These are phyloP conservation scores for Rhaphigaster nebulosa DNA, from an alignment of 2,888 invertebrate species.

Conservation along the genomic window DNA sequence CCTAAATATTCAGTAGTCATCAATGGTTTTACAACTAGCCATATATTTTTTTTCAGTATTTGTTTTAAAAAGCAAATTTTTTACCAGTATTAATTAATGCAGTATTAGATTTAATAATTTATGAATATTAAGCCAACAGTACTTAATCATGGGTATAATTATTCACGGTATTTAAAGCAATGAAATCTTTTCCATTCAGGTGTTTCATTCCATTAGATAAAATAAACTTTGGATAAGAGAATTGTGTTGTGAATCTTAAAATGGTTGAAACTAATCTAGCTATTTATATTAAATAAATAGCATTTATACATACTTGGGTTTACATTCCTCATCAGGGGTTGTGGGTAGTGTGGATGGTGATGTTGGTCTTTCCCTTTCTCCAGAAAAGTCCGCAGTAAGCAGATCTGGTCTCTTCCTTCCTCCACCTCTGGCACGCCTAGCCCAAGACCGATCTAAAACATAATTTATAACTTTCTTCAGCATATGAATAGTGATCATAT, in stretches of 20 bases:
- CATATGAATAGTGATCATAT: background rate
- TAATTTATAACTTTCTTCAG: background rate
- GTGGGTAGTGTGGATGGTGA: slow-evolving; percentile 73
- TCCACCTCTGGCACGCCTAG: slow-evolving; percentile 81
- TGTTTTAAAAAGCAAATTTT: no score
- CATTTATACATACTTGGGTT: slow-evolving; percentile 73
- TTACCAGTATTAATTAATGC: no score
- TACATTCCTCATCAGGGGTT: slow-evolving; percentile 71
- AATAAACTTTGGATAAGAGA: background rate
- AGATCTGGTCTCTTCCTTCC: slow-evolving; percentile 84
- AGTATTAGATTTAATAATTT: no score
- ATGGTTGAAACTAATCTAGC: no score
- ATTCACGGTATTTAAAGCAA: no score
- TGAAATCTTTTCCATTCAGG: no score
- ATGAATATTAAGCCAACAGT: no score
- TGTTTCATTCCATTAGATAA: no score
- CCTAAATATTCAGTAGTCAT: no score
- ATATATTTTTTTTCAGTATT: no score
- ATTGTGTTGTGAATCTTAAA: background rate
- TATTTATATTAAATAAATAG: background rate
- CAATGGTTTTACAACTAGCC: no score
- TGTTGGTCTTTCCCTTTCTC: slow-evolving; percentile 80
- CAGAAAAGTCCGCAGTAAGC: slow-evolving; percentile 79
- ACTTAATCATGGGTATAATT: no score
- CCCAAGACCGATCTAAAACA: slow-evolving; percentile 87